phyloP scores from a whole-genome alignment of 2,113 vertebrate species.

The Sphyrna mokarran region DNA sequence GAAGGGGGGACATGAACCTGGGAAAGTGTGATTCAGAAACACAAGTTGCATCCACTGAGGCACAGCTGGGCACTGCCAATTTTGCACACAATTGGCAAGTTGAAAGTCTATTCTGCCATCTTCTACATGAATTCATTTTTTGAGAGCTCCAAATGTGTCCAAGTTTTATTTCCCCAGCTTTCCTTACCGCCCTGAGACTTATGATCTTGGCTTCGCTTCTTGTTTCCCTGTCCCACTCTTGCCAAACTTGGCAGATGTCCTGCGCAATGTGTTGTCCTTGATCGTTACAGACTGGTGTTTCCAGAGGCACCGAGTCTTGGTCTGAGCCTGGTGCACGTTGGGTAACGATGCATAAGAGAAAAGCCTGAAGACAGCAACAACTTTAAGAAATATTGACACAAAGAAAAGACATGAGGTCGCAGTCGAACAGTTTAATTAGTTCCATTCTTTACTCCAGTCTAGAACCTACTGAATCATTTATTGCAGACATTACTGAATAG shows the following conservation, averaged over 20 bases:
- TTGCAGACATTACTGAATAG: neutral
- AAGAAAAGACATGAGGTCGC: neutral
- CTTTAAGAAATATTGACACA: slow-evolving; percentile 9
- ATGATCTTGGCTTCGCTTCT: no score
- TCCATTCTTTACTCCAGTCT: slow-evolving; percentile 11
- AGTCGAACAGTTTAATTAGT: slow-evolving; percentile 28
- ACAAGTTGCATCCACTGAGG: no score
- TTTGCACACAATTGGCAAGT: no score
- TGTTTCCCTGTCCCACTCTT: neutral
- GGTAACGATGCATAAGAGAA: no score
- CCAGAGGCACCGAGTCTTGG: neutral
- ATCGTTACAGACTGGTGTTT: neutral
- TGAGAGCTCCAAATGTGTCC: no score
- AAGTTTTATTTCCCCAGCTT: no score
- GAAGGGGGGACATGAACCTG: no score
- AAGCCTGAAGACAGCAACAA: neutral
- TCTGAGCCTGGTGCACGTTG: neutral
- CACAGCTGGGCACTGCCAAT: no score
- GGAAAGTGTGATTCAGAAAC: no score
- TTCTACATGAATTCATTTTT: no score
- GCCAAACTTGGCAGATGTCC: neutral
- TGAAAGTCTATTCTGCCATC: no score
- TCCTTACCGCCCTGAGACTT: no score
- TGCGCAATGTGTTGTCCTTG: neutral
- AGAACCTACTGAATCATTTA: slow-evolving; percentile 26